phyloP scores from a whole-genome alignment of 2,797 vertebrate species.

The Halcyon chelicuti region DNA sequence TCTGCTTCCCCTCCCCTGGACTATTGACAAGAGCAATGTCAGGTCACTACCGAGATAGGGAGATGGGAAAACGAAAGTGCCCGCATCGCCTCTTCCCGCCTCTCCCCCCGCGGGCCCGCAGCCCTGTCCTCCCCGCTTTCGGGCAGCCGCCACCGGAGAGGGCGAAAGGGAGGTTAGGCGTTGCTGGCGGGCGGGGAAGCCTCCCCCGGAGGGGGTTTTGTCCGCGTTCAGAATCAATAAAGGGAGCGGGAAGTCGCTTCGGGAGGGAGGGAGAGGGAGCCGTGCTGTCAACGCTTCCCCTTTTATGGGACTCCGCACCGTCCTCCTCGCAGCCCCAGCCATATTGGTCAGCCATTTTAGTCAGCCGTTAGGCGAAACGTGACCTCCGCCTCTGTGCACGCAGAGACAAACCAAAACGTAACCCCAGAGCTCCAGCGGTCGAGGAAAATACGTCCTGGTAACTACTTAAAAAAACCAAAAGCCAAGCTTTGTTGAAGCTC shows the following conservation, averaged over 20 bases:
- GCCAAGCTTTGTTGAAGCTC: rapidly evolving
- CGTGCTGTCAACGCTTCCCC: not conserved
- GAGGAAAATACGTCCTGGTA: rapidly evolving
- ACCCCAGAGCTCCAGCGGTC: rapidly evolving
- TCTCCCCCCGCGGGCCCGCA: too few species aligned
- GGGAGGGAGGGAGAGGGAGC: not conserved
- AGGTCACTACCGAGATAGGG: not conserved
- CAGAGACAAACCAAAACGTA: rapidly evolving
- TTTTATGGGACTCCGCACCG: rapidly evolving
- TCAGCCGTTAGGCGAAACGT: not conserved
- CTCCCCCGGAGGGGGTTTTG: rapidly evolving
- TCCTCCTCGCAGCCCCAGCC: not conserved
- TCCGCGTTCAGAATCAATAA: too few species aligned
- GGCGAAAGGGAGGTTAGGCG: not conserved
- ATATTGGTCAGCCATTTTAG: not conserved
- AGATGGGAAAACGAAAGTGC: not conserved
- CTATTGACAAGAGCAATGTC: rapidly evolving
- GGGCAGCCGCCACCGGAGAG: not conserved
- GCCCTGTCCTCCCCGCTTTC: not conserved
- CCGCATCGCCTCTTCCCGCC: not conserved
- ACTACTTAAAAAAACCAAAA: not conserved
- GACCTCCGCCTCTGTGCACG: rapidly evolving
- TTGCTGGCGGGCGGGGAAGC: too few species aligned
- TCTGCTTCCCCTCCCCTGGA: rapidly evolving
- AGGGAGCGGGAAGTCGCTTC: too few species aligned